A percentile compares a stretch with the other conserved stretches of the same genome.
Evolutionary conservation across 2,797 vertebrate genomes (phyloP).

Genomic region (Triplophysa bombifrons): DNA sequence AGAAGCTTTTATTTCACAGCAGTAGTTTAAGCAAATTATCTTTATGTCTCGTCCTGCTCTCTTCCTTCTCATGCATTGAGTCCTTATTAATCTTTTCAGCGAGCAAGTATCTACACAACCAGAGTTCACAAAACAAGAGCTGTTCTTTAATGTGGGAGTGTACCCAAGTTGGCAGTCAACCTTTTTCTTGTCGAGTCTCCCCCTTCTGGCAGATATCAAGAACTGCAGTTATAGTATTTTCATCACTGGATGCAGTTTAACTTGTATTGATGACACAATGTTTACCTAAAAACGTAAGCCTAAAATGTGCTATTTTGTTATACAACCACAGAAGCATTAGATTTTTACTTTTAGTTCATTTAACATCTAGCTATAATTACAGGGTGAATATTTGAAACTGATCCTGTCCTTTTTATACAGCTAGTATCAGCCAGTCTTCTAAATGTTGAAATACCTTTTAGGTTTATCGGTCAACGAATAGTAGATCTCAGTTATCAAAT

Average conservation of each 20-base stretch:
- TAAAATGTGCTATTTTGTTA: not conserved
- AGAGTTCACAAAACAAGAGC: not conserved
- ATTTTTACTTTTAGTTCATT: not conserved
- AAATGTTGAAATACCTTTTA: not conserved
- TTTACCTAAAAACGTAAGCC: not conserved
- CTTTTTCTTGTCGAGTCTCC: constrained; percentile 38
- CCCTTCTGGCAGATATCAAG: constrained; percentile 38
- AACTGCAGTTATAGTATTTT: constrained; percentile 1
- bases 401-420: not conserved
- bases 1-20: constrained; percentile 3
- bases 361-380: not conserved
- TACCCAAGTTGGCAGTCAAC: not conserved
- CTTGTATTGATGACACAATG: too few relatives aligned
- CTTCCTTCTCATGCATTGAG: not conserved
- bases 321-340: not conserved
- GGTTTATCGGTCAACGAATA: not conserved
- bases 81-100: too few relatives aligned
- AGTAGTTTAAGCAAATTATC: constrained; percentile 4
- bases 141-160: not conserved
- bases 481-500: not conserved
- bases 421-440: not conserved
- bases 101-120: not conserved
- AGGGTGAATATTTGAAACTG: not conserved
- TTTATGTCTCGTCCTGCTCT: not conserved
- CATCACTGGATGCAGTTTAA: not conserved